Conservation (phyloP, 2,797 vertebrate species). For the Thaleichthys pacificus region DNA sequence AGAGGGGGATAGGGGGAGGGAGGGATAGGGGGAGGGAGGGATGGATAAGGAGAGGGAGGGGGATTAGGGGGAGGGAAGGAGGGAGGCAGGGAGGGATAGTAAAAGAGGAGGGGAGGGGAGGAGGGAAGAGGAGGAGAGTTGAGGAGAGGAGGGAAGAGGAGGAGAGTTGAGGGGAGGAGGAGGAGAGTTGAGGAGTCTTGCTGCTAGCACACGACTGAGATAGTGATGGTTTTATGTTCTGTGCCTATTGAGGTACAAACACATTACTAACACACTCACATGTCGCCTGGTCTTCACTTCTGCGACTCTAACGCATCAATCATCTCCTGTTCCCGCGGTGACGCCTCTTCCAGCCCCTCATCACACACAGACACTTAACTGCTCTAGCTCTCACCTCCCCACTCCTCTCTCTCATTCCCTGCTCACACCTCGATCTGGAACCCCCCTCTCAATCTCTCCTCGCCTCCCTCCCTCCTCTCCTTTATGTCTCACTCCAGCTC, state of each 20-base stretch:
- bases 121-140: neutral
- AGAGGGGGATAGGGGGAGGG: neutral
- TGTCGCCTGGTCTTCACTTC: conserved; percentile 25
- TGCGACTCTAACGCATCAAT: conserved; percentile 46
- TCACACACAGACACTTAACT: conserved; percentile 13
- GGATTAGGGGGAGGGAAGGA: neutral
- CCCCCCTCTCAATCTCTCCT: neutral
- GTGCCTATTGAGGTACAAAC: neutral
- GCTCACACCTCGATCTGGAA: neutral
- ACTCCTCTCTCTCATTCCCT: conserved; percentile 23
- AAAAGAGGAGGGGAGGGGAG: neutral
- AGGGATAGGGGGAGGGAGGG: neutral
- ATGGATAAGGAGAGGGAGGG: too few relatives aligned
- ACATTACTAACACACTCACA: neutral
- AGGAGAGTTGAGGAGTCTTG: neutral
- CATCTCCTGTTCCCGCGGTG: conserved; percentile 18
- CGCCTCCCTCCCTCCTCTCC: conserved; percentile 11
- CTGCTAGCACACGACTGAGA: neutral
- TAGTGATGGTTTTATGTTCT: neutral
- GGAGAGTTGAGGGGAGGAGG: neutral
- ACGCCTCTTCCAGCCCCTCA: neutral
- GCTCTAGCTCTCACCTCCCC: conserved; percentile 6
- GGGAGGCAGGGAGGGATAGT: neutral
- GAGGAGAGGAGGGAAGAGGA: neutral
- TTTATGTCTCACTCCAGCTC: conserved; percentile 30